These are phyloP conservation scores for Elgonia sp. DNA, from an alignment of 2,888 invertebrate genomes.

Conservation along the genomic window DNA sequence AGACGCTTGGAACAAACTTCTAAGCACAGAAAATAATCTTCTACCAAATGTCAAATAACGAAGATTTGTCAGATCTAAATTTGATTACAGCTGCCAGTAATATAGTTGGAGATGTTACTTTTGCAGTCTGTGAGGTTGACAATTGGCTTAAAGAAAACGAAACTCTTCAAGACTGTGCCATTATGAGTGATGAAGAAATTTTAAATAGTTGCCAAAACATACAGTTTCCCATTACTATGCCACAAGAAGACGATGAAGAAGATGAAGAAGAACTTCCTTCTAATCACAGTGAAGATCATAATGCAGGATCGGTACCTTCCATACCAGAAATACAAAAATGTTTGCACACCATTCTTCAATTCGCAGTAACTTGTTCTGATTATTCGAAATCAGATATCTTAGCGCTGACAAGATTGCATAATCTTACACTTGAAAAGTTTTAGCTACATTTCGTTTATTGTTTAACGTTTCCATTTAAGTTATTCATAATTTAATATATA, in stretches of 20 bases:
- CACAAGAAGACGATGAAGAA: no score
- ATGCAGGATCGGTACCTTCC: neutral
- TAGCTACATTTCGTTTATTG: neutral
- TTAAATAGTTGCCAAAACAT: conserved; percentile 27
- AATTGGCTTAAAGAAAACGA: conserved; percentile 12
- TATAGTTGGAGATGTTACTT: conserved; percentile 1
- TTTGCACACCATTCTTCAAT: conserved; percentile 14
- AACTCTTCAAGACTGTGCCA: neutral
- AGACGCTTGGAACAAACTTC: conserved; percentile 41
- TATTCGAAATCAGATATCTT: conserved; percentile 35
- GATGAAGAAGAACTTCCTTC: no score
- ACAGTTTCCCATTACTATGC: conserved; percentile 20
- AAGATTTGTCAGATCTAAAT: conserved; percentile 6
- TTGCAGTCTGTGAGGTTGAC: neutral
- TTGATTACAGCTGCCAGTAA: conserved; percentile 13
- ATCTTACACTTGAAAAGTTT: neutral
- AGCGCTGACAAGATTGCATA: conserved; percentile 12
- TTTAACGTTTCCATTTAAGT: neutral
- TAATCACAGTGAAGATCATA: neutral
- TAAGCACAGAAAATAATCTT: conserved; percentile 10
- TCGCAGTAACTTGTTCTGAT: conserved; percentile 27
- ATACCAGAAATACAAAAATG: conserved; percentile 22
- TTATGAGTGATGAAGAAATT: conserved; percentile 31
- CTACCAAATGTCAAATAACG: neutral
- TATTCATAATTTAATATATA: neutral